Conservation (phyloP, 2,113 vertebrate species). For the Epinephelus fuscoguttatus region DNA sequence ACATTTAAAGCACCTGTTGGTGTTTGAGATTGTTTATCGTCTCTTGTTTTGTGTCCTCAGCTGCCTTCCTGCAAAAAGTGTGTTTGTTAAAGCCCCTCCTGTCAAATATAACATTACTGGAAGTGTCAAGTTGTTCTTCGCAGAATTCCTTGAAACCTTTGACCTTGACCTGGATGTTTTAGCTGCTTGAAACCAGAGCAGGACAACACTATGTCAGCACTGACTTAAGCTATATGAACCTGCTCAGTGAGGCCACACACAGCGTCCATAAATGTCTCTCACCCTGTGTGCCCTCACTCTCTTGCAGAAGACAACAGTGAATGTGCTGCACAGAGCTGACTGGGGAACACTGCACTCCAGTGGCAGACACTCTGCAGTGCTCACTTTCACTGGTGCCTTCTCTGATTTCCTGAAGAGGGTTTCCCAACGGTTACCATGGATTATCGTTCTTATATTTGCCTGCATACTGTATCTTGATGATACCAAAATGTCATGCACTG, state of each 20-base stretch:
- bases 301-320: neutral
- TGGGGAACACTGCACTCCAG: constrained; percentile 49
- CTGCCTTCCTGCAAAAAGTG: neutral
- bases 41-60: neutral
- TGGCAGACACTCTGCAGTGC: constrained; percentile 26
- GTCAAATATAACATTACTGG: neutral
- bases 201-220: neutral
- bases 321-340: neutral
- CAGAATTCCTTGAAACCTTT: neutral
- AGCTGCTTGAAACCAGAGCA: constrained; percentile 34
- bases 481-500: too few species aligned
- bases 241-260: neutral
- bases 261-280: neutral
- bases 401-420: neutral
- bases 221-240: neutral
- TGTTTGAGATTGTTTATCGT: neutral
- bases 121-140: neutral
- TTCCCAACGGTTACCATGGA: neutral
- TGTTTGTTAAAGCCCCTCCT: neutral
- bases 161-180: constrained; percentile 22
- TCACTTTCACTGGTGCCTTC: too few species aligned
- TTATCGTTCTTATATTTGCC: too few species aligned
- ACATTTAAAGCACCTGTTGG: neutral
- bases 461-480: too few species aligned
- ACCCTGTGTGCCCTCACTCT: neutral